phyloP scores from a whole-genome alignment of 2,797 vertebrate genomes.

The Manis crassicaudata region DNA sequence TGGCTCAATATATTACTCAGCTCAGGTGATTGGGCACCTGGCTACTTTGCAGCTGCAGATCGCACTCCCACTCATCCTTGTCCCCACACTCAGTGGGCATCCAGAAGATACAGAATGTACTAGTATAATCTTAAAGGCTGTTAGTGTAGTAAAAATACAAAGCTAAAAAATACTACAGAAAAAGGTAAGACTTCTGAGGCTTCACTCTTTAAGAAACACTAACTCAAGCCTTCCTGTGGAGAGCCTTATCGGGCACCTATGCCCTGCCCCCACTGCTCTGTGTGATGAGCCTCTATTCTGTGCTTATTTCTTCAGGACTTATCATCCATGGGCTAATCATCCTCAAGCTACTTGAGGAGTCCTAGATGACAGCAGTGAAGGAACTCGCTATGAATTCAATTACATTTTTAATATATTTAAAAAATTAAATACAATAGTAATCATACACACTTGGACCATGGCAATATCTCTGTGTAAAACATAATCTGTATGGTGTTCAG shows the following conservation, averaged over 20 bases:
- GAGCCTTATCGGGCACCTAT: not conserved
- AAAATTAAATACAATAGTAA: not conserved
- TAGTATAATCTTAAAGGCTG: not conserved
- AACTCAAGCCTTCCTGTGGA: not conserved
- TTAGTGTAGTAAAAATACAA: not conserved
- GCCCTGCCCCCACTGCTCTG: not conserved
- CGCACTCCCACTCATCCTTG: not conserved
- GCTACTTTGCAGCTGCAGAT: not conserved
- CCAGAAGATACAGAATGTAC: not conserved
- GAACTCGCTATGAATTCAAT: not conserved
- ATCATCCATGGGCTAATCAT: not conserved
- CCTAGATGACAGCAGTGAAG: not conserved
- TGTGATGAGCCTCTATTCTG: not conserved
- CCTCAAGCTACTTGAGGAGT: not conserved
- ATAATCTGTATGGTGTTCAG: not conserved
- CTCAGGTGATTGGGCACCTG: not conserved
- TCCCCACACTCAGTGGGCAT: not conserved
- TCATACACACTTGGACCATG: not conserved
- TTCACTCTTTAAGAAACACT: not conserved
- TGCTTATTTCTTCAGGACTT: not conserved
- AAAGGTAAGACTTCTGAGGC: not conserved
- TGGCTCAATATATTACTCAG: not conserved
- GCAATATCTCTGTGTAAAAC: not conserved
- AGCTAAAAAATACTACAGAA: not conserved
- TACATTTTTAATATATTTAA: not conserved